These are phyloP conservation scores for Argyra leucocephala DNA, from an alignment of 2,888 invertebrate species.

Conservation along the genomic window DNA sequence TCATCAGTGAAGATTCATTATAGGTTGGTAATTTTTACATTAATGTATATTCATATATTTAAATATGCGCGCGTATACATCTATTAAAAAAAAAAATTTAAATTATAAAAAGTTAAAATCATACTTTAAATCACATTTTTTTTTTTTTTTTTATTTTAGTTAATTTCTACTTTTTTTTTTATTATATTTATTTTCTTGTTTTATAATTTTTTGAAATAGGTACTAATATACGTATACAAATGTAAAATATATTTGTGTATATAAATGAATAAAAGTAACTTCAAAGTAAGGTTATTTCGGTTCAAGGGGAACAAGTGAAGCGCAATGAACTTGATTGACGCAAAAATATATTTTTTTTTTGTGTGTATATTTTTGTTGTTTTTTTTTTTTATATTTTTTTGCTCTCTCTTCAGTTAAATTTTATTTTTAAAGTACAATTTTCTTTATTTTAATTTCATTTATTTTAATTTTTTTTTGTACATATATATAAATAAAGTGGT, in stretches of 20 bases:
- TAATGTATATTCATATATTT: background rate
- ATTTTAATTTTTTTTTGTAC: too few relatives aligned
- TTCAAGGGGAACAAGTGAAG: conserved; percentile 15
- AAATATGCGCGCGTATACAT: too few relatives aligned
- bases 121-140: background rate
- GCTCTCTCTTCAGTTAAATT: background rate
- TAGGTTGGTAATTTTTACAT: too few relatives aligned
- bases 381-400: background rate
- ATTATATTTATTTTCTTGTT: background rate
- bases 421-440: background rate
- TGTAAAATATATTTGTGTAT: background rate
- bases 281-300: conserved; percentile 10
- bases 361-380: background rate
- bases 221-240: too few relatives aligned
- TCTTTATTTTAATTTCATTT: background rate
- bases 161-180: background rate
- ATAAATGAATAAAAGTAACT: background rate
- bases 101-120: background rate
- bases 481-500: too few relatives aligned
- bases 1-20: conserved; percentile 2
- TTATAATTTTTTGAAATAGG: too few relatives aligned
- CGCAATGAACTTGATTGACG: conserved; percentile 15
- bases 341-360: background rate
- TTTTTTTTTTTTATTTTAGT: background rate
- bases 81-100: background rate